phyloP scores from a whole-genome alignment of 2,797 vertebrate species.

The Selene dorsalis region DNA sequence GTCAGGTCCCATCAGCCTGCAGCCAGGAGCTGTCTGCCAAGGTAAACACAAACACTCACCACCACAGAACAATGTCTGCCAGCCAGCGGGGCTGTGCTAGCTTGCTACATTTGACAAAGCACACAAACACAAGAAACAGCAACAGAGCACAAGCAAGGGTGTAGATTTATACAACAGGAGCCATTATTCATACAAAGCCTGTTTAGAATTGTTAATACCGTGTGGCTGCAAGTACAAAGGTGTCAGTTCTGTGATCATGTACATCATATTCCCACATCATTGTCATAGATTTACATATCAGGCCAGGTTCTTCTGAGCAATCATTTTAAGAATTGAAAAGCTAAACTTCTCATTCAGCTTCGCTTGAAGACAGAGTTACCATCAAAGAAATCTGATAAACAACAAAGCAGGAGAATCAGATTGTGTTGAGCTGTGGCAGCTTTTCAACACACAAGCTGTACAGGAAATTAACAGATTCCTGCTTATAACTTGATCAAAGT shows the following conservation, averaged over 20 bases:
- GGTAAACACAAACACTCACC: slow-evolving; percentile 71
- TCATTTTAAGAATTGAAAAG: neutral
- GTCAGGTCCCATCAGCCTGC: slow-evolving; percentile 68
- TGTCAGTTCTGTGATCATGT: neutral
- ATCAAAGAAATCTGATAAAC: neutral
- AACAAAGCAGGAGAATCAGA: neutral
- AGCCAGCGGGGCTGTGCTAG: slow-evolving; percentile 46
- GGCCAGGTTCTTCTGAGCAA: neutral
- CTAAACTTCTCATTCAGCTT: neutral
- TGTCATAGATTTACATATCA: neutral
- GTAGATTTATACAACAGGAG: slow-evolving; percentile 11
- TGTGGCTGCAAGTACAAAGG: too few relatives aligned
- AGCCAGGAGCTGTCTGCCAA: slow-evolving; percentile 70
- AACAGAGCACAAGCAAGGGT: neutral
- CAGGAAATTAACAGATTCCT: neutral
- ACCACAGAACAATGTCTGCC: slow-evolving; percentile 57
- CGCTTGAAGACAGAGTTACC: neutral
- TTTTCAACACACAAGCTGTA: neutral
- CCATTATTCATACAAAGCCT: neutral
- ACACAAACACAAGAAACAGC: slow-evolving; percentile 34
- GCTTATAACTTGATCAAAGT: neutral
- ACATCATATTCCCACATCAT: neutral
- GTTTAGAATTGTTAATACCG: neutral
- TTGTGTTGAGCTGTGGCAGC: neutral
- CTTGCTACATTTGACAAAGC: slow-evolving; percentile 50